phyloP scores from a whole-genome alignment of 2,797 vertebrate genomes.

The Phoeniculus purpureus region DNA sequence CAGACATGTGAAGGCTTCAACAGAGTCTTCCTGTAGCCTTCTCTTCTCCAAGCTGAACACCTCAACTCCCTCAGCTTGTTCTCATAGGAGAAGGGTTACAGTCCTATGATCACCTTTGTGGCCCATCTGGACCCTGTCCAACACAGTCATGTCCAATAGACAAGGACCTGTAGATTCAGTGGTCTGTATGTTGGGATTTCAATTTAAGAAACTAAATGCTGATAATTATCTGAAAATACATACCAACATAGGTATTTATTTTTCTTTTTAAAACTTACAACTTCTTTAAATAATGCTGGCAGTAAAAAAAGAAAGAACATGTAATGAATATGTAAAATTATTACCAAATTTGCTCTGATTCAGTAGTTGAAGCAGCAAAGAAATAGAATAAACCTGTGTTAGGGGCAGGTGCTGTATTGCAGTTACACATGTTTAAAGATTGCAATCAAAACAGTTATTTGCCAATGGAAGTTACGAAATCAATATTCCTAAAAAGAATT shows the following conservation, averaged over 20 bases:
- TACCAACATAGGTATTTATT: neutral
- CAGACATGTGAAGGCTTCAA: no score
- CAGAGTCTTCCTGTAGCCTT: no score
- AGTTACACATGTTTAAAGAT: neutral
- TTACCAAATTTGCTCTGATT: neutral
- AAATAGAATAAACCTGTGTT: neutral
- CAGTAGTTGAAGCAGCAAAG: neutral
- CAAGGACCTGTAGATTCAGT: neutral
- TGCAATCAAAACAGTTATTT: neutral
- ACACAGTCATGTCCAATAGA: neutral
- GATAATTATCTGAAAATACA: neutral
- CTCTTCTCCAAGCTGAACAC: no score
- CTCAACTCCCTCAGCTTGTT: no score
- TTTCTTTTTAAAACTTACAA: neutral
- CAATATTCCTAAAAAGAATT: neutral
- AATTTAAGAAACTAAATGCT: neutral
- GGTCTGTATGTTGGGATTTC: accelerated
- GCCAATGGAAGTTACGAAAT: neutral
- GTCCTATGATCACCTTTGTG: no score
- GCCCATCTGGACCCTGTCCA: no score
- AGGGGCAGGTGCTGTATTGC: neutral
- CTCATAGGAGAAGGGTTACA: no score
- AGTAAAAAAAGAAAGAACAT: neutral
- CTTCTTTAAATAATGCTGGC: neutral
- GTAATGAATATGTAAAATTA: neutral